Base-by-base conservation (phyloP, 2,797 vertebrate species). In the Scolopax rusticola region DNA sequence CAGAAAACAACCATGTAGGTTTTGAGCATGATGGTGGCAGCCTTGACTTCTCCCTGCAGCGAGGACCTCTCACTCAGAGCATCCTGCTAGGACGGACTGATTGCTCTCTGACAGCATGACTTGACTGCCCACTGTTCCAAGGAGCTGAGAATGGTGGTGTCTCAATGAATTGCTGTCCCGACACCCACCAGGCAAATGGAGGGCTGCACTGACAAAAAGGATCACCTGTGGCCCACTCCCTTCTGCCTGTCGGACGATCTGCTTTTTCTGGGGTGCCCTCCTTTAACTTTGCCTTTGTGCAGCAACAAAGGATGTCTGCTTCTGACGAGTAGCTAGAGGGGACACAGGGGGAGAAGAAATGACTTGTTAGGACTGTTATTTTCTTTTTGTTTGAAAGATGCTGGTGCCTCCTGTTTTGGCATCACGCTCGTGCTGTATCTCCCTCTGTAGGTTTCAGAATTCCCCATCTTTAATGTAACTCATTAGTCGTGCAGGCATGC, bases 401-500 rank as follows among this genome's bases (percentile, higher is more conserved):
- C 53, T 63, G 41, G 10, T 84, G 56, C 96, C 75, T 89, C 15
- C 84, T 83, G 11, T 73, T 95, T 48, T 83, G 83, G 20, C 76
- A 84, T 87, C 4, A 1, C 27, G n/a, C 14, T 81, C 10, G 8
- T 84, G 63, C 48, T 89, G 50, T 32, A 82, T 82, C 68, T 97
- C 90, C 79, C 82, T 96, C 82, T 88, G 88, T 90, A 95, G 96
- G 82, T 95, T 96, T 94, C 70, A 60, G 20, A 87, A 69, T 92
- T 86, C 57, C 71, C 78, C 67, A 27, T 70, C 92, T 95, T 91
- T 84, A 92, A 86, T 87, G 69, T 96, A 91, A 79, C 73, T 98
- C 96, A 94, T 98, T 97, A 97, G 90, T 84, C 4, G 17, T 81
- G 61, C 88, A 77, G 89, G 96, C 90, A 95, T 69, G 89, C 85